These are phyloP conservation scores for Eolophus roseicapilla DNA, from an alignment of 2,113 vertebrate genomes.

Conservation along the genomic window DNA sequence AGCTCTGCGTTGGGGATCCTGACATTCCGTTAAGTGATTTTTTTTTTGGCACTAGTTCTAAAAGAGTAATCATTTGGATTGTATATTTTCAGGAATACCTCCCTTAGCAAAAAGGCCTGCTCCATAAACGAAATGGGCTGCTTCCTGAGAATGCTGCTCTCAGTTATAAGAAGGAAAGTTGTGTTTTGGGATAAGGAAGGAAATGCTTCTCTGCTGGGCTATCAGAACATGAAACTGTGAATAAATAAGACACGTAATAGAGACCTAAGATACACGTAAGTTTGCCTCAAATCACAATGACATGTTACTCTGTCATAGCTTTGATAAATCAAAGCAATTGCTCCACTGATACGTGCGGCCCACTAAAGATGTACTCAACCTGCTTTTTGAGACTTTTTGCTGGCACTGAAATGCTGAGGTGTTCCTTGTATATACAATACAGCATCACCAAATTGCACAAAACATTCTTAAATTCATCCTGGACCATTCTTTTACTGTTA, in stretches of 20 bases:
- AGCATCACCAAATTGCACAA: background rate
- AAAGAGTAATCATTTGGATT: background rate
- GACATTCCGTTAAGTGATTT: background rate
- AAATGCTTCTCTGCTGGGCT: background rate
- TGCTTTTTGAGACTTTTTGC: background rate
- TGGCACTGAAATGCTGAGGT: background rate
- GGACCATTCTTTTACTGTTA: background rate
- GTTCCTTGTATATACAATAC: background rate
- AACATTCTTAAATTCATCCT: background rate
- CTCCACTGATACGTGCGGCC: background rate
- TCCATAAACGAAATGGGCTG: background rate
- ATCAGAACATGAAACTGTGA: background rate
- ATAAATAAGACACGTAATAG: background rate
- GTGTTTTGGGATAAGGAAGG: background rate
- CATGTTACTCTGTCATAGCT: background rate
- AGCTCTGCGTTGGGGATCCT: background rate
- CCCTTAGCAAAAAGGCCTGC: background rate
- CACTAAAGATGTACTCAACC: background rate
- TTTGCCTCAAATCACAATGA: background rate
- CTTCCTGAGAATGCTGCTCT: background rate
- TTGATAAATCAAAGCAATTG: background rate
- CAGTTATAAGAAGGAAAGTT: background rate
- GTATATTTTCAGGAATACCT: background rate
- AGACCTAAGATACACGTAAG: fast-evolving
- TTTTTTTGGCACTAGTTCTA: background rate